Evolutionary conservation across 1,140 invertebrate genomes (phyloP), one percentile per base, ranked within the genome.

Genomic region (Fragariocoptes setiger): DNA sequence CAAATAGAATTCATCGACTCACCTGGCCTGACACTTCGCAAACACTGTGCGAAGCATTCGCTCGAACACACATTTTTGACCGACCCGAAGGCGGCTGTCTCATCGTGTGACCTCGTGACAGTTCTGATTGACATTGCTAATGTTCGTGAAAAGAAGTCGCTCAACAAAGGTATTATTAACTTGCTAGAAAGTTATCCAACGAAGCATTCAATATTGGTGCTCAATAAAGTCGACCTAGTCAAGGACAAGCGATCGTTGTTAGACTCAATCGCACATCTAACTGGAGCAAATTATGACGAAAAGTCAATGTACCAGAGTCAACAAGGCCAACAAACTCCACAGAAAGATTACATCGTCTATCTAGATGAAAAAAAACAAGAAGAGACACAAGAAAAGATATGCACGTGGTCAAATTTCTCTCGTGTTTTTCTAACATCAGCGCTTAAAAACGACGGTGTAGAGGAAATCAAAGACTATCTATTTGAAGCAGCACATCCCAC

Each of bases 371-470:
- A 39, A 4, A 25, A 46, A 20, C 17, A 15, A 5, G 15, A 42
- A 5, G 12, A 48, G n/a, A 37, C 2, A n/a, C 19, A 41, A 37
- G 40, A 47, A 17, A 20, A 45, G 14, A 22, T 36, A 2, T 40
- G 37, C 16, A 16, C 37, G 21, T 82, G 73, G 69, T 67, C 69
- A 36, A 52, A 71, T 46, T 90, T 90, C 52, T 59, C 64, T 13
- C 67, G 76, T 52, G 69, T 90, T 17, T 92, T 92, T 53, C 71
- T 88, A 62, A 62, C 86, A 8, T 88, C 82, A 17, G 74, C 80
- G 0, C 53, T 82, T 21, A 68, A 67, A 38, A 68, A 69, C 37
- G 68, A 70, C 57, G 79, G 79, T n/a, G 54, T 82, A 22, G 58
- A 65, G 18, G 67, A 72, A 49, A 57, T 85, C 16, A 68, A 68